Conservation (phyloP, 2,888 invertebrate genomes). For the Ametastegia equiseti region DNA sequence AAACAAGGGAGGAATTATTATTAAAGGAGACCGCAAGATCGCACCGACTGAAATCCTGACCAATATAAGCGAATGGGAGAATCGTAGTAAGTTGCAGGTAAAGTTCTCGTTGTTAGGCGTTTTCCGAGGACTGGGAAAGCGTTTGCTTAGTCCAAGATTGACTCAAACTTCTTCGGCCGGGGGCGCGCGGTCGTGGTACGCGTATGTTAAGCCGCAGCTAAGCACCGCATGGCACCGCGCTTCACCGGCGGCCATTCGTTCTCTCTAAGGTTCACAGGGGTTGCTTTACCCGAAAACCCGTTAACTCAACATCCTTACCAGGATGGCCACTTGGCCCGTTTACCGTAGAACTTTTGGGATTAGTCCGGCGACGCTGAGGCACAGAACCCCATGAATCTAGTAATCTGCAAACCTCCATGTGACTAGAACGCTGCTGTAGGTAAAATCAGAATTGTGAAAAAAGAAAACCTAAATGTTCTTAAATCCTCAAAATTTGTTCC, state of each 20-base stretch:
- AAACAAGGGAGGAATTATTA: not conserved
- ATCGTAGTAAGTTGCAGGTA: not conserved
- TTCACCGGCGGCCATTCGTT: constrained; percentile 16
- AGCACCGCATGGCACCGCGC: constrained; percentile 41
- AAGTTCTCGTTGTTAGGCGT: constrained; percentile 54
- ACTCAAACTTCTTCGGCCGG: constrained; percentile 61
- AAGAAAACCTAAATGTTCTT: no score
- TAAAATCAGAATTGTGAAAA: not conserved
- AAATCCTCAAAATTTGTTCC: no score
- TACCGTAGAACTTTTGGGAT: constrained; percentile 65
- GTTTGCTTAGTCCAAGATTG: constrained; percentile 71
- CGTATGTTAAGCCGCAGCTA: constrained; percentile 62
- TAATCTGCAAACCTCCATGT: not conserved
- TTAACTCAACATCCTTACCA: constrained; percentile 56
- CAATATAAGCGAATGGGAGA: not conserved
- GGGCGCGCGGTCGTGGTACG: constrained; percentile 3
- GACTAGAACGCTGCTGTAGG: not conserved
- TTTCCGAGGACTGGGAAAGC: constrained; percentile 63
- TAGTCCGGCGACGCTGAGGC: constrained; percentile 47
- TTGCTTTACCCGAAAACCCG: constrained; percentile 52
- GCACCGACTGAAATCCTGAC: not conserved
- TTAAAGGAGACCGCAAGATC: no score
- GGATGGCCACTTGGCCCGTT: constrained; percentile 65
- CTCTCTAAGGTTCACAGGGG: constrained; percentile 2
- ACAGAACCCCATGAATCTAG: not conserved